A percentile compares a stretch with the other conserved stretches of the same genome.
Conservation (phyloP, 2,888 invertebrate genomes). For the Anodontia alba region DNA sequence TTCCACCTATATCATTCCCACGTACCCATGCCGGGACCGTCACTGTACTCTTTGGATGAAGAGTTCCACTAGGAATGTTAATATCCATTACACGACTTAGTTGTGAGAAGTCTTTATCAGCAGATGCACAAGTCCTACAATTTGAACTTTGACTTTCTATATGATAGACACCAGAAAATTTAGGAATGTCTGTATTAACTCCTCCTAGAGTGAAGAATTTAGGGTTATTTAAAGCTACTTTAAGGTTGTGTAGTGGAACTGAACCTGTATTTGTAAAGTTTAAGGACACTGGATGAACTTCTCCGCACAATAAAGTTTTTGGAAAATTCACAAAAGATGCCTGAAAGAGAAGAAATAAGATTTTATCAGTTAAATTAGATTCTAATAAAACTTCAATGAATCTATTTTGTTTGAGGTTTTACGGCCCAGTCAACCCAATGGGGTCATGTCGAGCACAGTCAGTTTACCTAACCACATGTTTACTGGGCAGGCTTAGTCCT, state of each 20-base stretch:
- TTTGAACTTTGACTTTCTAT: conserved; percentile 30
- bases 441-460: too few relatives aligned
- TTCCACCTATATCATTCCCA: conserved; percentile 89
- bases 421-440: too few relatives aligned
- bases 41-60: conserved; percentile 87
- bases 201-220: conserved; percentile 88
- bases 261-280: conserved; percentile 89
- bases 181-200: conserved; percentile 67
- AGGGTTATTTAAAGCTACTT: conserved; percentile 90
- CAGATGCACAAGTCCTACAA: conserved; percentile 37
- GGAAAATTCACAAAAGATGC: conserved; percentile 90
- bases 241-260: conserved; percentile 85
- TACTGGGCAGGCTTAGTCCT: too few relatives aligned
- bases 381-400: too few relatives aligned
- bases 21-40: conserved; percentile 89
- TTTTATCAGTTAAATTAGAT: neutral
- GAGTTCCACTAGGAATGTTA: conserved; percentile 78
- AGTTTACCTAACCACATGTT: too few relatives aligned
- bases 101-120: conserved; percentile 18
- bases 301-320: conserved; percentile 90
- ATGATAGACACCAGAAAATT: conserved; percentile 75
- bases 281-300: conserved; percentile 89
- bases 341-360: conserved; percentile 84
- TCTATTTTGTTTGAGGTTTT: too few relatives aligned
- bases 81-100: conserved; percentile 74